Percentiles rank a stretch among this genome's conserved stretches.
Conservation (phyloP, 2,888 invertebrate species). For the Nephrocerus scutellatus region DNA sequence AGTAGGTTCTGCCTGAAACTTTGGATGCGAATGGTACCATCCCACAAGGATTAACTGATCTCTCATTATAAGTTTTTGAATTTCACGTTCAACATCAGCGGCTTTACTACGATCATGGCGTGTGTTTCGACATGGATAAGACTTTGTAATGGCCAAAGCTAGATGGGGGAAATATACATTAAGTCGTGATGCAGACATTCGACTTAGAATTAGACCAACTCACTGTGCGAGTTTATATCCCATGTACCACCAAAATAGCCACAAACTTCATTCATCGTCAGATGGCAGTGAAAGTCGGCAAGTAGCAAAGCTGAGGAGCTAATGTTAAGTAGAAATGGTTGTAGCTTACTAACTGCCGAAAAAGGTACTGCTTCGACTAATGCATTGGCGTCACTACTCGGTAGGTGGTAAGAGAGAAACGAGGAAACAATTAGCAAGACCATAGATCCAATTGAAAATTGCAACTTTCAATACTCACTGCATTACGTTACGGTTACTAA, state of each 20-base stretch:
- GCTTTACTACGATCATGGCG: slow-evolving; percentile 72
- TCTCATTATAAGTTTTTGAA: slow-evolving; percentile 75
- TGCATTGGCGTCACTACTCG: slow-evolving; percentile 75
- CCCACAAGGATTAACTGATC: slow-evolving; percentile 77
- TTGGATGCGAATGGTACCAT: slow-evolving; percentile 95
- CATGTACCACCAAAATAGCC: slow-evolving; percentile 95
- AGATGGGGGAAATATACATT: no score
- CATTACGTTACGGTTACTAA: slow-evolving; percentile 66
- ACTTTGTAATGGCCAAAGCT: slow-evolving; percentile 81
- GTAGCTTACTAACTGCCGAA: slow-evolving; percentile 78
- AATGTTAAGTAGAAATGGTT: slow-evolving; percentile 84
- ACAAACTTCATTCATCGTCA: slow-evolving; percentile 88
- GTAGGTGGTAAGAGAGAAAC: slow-evolving; percentile 1
- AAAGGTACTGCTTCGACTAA: slow-evolving; percentile 86
- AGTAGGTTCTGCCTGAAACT: slow-evolving; percentile 79
- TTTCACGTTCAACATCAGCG: slow-evolving; percentile 70
- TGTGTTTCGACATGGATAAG: slow-evolving; percentile 80
- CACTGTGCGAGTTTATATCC: slow-evolving; percentile 91
- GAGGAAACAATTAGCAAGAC: no score
- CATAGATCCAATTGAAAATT: no score
- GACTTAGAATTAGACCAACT: slow-evolving; percentile 43
- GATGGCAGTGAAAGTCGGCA: slow-evolving; percentile 88
- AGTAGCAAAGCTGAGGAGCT: slow-evolving; percentile 80
- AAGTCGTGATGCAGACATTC: background rate
- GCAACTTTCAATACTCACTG: slow-evolving; percentile 57